phyloP scores from a whole-genome alignment of 2,113 vertebrate genomes.

The Mirza zaza region DNA sequence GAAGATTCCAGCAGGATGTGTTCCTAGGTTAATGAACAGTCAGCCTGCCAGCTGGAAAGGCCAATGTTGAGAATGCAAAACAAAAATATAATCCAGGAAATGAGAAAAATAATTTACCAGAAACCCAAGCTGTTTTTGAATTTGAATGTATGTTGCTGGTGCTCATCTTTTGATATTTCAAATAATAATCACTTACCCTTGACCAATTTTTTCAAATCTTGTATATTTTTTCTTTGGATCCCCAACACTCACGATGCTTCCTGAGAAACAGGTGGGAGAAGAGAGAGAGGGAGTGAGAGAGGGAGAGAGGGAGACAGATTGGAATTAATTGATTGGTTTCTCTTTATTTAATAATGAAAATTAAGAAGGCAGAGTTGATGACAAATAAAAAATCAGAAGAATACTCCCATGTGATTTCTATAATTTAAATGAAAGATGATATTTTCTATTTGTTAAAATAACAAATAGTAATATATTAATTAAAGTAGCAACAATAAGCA shows the following conservation, averaged over 20 bases:
- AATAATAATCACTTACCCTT: constrained; percentile 91
- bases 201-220: constrained; percentile 98
- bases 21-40: constrained; percentile 23
- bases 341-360: constrained; percentile 31
- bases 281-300: constrained; percentile 34
- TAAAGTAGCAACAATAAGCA: background rate
- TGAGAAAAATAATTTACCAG: background rate
- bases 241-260: constrained; percentile 98
- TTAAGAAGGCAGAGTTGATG: background rate
- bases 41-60: background rate
- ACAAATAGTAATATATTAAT: background rate
- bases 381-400: constrained; percentile 39
- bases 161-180: constrained; percentile 14
- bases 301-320: constrained; percentile 3
- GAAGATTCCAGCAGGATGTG: constrained; percentile 3
- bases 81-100: constrained; percentile 27
- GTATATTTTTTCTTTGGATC: constrained; percentile 99
- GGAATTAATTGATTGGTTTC: background rate
- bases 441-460: constrained; percentile 21
- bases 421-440: constrained; percentile 19
- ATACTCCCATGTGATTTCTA: background rate
- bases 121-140: background rate
- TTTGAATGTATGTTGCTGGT: background rate
- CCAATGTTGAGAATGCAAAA: constrained; percentile 24
- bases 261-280: constrained; percentile 78